These are phyloP conservation scores for Ceyx cyanopectus DNA, from an alignment of 2,113 vertebrate species.

Conservation along the genomic window DNA sequence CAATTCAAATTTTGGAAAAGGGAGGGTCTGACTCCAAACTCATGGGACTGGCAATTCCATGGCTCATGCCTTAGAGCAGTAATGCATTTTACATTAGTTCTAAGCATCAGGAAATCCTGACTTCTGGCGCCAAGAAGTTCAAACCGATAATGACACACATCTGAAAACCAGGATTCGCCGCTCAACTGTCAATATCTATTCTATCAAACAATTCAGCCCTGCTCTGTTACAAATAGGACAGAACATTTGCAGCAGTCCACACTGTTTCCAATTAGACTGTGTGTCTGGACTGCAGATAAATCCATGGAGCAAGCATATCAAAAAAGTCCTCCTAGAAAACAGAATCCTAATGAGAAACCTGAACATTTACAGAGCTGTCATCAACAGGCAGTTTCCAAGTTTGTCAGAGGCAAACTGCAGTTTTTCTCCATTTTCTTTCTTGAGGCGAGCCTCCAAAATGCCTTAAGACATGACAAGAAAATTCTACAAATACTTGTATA, in stretches of 20 bases:
- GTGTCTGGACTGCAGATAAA: constrained; percentile 53
- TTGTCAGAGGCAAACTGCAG: background rate
- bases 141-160: constrained; percentile 68
- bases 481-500: background rate
- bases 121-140: constrained; percentile 71
- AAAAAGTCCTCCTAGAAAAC: constrained; percentile 34
- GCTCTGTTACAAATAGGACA: constrained; percentile 48
- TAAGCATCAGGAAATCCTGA: constrained; percentile 73
- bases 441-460: background rate
- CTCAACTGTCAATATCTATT: constrained; percentile 73
- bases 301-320: background rate
- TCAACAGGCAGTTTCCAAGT: background rate
- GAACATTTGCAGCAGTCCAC: constrained; percentile 56
- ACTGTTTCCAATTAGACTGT: constrained; percentile 73
- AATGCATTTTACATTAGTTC: constrained; percentile 79
- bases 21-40: constrained; percentile 53
- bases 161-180: constrained; percentile 61
- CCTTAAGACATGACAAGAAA: background rate
- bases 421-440: background rate
- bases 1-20: constrained; percentile 56
- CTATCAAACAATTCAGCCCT: constrained; percentile 65
- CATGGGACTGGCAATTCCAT: constrained; percentile 68
- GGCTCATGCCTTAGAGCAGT: constrained; percentile 71
- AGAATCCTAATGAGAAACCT: background rate
- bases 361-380: background rate